phyloP scores from a whole-genome alignment of 1,140 invertebrate genomes.

The Myzus persicae region DNA sequence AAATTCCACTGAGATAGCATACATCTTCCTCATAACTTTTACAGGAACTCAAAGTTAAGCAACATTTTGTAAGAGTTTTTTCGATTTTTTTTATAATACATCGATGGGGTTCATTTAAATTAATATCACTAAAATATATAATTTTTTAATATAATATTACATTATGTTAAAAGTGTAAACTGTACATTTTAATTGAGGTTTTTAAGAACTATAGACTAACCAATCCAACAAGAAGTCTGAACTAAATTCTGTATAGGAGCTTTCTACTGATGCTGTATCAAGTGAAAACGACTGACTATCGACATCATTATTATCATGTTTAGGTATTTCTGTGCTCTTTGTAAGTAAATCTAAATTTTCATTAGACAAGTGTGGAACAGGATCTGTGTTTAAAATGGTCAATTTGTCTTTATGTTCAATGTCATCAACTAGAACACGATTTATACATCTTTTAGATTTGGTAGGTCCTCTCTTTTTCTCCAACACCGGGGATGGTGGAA shows the following conservation, averaged over 20 bases:
- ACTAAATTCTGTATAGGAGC: constrained; percentile 28
- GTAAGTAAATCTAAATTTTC: neutral
- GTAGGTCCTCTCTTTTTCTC: neutral
- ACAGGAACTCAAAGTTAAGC: constrained; percentile 24
- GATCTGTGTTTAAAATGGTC: neutral
- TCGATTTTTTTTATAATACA: constrained; percentile 26
- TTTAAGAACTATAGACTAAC: neutral
- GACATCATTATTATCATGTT: neutral
- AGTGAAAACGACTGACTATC: neutral
- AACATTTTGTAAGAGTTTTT: constrained; percentile 10
- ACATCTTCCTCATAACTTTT: neutral
- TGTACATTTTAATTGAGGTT: neutral
- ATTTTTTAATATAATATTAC: neutral
- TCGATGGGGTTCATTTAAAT: constrained; percentile 33
- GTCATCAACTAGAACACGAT: neutral
- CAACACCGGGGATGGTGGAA: constrained; percentile 32
- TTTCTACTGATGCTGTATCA: constrained; percentile 18
- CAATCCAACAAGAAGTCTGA: constrained; percentile 39
- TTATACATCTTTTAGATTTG: constrained; percentile 41
- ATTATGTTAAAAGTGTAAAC: neutral
- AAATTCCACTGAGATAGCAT: constrained; percentile 43
- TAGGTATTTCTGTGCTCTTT: neutral
- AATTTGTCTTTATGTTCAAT: neutral
- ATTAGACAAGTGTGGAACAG: neutral
- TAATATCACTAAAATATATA: constrained; percentile 19